Evolutionary conservation across 2,113 vertebrate genomes (phyloP).

Genomic region (Thalassoma bifasciatum): DNA sequence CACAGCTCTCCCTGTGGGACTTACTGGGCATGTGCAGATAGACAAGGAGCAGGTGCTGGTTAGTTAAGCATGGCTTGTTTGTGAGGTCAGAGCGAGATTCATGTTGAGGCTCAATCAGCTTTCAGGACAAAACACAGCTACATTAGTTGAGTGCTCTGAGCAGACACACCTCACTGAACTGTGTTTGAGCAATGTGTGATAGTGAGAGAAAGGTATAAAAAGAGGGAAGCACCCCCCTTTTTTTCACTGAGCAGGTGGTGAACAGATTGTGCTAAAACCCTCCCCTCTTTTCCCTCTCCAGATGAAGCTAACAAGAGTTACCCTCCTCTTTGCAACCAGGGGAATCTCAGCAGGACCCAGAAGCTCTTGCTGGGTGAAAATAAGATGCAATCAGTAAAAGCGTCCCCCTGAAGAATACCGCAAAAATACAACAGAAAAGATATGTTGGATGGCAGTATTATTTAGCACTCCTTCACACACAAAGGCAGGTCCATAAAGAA

Average conservation of each 20-base stretch:
- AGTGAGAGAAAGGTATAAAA: conserved; percentile 24
- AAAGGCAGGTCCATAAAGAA: not conserved
- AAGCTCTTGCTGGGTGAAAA: conserved; percentile 18
- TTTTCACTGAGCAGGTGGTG: conserved; percentile 65
- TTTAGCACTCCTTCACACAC: not conserved
- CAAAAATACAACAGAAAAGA: not conserved
- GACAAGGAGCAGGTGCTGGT: conserved; percentile 70
- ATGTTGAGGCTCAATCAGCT: conserved; percentile 39
- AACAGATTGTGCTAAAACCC: conserved; percentile 66
- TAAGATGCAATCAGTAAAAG: conserved; percentile 18
- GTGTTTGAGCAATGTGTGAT: conserved; percentile 40
- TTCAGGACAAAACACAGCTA: conserved; percentile 2
- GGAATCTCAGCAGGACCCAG: conserved; percentile 29
- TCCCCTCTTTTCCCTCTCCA: conserved; percentile 15
- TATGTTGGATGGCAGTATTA: no score
- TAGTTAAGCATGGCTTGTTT: conserved; percentile 1
- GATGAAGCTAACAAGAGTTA: no score
- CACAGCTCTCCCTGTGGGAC: conserved; percentile 31
- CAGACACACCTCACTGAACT: conserved; percentile 49
- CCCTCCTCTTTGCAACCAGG: conserved; percentile 11
- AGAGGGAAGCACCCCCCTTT: conserved; percentile 15
- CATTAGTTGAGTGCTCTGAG: conserved; percentile 29
- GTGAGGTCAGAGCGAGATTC: conserved; percentile 33
- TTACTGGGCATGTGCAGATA: conserved; percentile 64
- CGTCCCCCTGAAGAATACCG: not conserved